Evolutionary conservation across 2,888 invertebrate species (phyloP).

Genomic region (Brachycybe producta): DNA sequence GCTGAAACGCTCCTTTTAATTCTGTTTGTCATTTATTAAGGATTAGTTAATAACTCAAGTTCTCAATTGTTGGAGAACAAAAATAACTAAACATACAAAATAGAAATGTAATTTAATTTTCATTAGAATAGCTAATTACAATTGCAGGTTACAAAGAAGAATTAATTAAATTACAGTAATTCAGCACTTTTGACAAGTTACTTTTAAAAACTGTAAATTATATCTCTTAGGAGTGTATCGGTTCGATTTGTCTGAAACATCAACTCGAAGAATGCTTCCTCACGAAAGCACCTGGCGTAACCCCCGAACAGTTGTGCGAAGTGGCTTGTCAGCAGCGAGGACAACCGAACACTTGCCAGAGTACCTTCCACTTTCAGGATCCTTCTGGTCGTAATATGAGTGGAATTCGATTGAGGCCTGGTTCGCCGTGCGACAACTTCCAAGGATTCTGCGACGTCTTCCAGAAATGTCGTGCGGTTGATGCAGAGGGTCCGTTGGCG

Average conservation of each 20-base stretch:
- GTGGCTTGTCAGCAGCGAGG: conserved; percentile 82
- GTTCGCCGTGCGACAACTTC: conserved; percentile 97
- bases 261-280: conserved; percentile 90
- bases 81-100: no score
- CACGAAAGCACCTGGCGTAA: conserved; percentile 58
- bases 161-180: no score
- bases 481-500: conserved; percentile 95
- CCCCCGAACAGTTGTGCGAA: conserved; percentile 63
- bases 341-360: conserved; percentile 50
- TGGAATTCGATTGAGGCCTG: conserved; percentile 55
- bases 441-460: conserved; percentile 99
- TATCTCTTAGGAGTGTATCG: conserved; percentile 56
- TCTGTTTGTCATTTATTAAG: no score
- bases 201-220: no score
- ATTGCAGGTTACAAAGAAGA: no score
- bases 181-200: no score
- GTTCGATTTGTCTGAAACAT: conserved; percentile 90
- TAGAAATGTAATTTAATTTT: no score
- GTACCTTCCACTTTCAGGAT: conserved; percentile 60
- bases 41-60: no score
- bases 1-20: no score
- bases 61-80: no score
- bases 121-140: no score
- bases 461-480: conserved; percentile 93
- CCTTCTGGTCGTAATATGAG: conserved; percentile 23